Evolutionary conservation across 2,888 invertebrate genomes (phyloP), one percentile per base, ranked within the genome.

Genomic region (Taphrorychus bicolor): DNA sequence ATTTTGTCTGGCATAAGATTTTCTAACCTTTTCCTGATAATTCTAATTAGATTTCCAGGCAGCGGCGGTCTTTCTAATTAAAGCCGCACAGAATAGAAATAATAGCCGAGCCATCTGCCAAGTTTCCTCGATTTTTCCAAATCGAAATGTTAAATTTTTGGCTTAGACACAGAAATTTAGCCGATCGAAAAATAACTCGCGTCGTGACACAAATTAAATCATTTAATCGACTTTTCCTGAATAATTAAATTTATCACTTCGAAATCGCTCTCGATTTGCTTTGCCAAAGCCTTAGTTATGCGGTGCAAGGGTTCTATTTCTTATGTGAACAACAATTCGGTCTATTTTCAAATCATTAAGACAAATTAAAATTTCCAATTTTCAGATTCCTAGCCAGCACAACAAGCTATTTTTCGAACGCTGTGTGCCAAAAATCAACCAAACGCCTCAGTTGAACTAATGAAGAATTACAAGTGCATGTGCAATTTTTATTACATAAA

Each of bases 71-170:
- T 69, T 66, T 70, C 70, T 70, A 70, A 70, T 70, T 70, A 70
- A 66, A 70, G 70, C 23, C 59, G 45, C 66, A 42, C 48, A 62
- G 66, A 70, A 62, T 69, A 65, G 63, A 70, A 70, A 70, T 70
- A 70, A 70, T 70, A 66, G 70, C 70, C 41, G 11, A 53, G 66
- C 59, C 70, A 70, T 71, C 69, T 71, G 75, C 75, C 75, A 75
- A 75, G 74, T 74, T 74, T 71, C 56, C 66, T 66, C 72, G 73
- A 70, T 73, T 73, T 77, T 81, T 81, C 79, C 80, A 77, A 77
- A 77, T 78, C 75, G 78, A 82, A 82, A 82, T 82, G 82, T 80
- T 82, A 82, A 82, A 82, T 82, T 82, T 82, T 82, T 82, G 82
- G 82, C 82, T 63, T 69, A 70, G 58, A 48, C 66, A 24, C 69